Conservation (phyloP, 2,888 invertebrate species). For the Lycocerus yunnanus region DNA sequence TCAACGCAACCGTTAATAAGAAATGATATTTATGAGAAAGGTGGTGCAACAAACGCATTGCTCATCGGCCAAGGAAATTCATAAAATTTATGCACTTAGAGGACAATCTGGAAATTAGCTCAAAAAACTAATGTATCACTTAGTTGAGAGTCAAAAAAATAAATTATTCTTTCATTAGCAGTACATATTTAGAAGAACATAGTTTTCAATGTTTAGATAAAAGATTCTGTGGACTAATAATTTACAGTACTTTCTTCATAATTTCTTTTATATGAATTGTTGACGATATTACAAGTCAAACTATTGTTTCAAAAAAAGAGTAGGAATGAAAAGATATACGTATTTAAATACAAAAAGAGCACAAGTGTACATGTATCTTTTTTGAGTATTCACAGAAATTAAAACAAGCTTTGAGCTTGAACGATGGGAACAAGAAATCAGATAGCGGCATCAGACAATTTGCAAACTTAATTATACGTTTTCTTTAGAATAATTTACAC, state of each 20-base stretch:
- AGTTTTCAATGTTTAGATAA: conserved; percentile 22
- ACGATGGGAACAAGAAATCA: conserved; percentile 26
- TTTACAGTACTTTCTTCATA: neutral
- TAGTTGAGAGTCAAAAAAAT: conserved; percentile 16
- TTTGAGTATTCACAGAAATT: conserved; percentile 5
- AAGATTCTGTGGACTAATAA: neutral
- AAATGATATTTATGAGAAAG: conserved; percentile 47
- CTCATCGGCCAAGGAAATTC: conserved; percentile 47
- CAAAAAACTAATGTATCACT: conserved; percentile 27
- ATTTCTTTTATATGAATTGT: neutral
- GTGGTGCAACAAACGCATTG: conserved; percentile 48
- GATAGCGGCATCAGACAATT: neutral
- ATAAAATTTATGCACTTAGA: conserved; percentile 22
- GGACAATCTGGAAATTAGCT: conserved; percentile 27
- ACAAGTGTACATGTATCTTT: neutral
- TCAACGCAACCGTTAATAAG: conserved; percentile 43
- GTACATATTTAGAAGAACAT: conserved; percentile 24
- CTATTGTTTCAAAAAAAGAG: neutral
- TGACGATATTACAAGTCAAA: neutral
- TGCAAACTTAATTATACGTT: neutral
- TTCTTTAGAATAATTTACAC: neutral
- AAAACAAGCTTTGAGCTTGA: conserved; percentile 16
- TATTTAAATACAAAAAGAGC: neutral
- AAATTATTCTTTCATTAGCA: conserved; percentile 15
- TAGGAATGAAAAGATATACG: neutral